Evolutionary conservation across 2,797 vertebrate genomes (phyloP).

Genomic region (Cephalopachus bancanus): DNA sequence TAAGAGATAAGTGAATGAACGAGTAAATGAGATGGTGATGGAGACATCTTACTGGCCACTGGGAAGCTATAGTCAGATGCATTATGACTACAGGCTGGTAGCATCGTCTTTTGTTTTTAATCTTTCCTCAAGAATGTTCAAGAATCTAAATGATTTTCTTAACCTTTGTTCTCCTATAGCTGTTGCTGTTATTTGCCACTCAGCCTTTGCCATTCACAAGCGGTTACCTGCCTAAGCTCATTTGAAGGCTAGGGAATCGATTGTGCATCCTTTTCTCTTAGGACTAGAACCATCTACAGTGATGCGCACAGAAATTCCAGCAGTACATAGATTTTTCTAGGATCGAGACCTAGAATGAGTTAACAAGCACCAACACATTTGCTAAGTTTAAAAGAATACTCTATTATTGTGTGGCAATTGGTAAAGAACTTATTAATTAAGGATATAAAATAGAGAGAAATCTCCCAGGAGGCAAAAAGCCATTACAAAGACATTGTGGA

Average conservation of each 20-base stretch:
- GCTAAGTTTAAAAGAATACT: conserved; percentile 77
- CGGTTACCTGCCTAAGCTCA: neutral
- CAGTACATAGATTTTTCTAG: neutral
- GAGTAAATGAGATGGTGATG: neutral
- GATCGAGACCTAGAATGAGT: conserved; percentile 59
- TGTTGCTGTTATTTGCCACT: neutral
- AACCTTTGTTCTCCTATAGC: neutral
- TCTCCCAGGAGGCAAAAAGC: conserved; percentile 82
- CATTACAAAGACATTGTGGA: conserved; percentile 82
- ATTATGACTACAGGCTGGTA: neutral
- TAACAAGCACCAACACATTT: conserved; percentile 71
- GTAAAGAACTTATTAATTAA: conserved; percentile 86
- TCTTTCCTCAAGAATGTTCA: neutral
- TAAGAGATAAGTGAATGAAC: neutral
- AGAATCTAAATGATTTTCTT: conserved; percentile 35
- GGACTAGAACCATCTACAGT: neutral
- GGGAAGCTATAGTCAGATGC: neutral
- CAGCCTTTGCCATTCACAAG: neutral
- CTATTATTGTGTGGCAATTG: conserved; percentile 80
- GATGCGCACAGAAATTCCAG: neutral
- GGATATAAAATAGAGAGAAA: conserved; percentile 82
- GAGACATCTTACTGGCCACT: neutral
- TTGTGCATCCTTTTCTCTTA: neutral
- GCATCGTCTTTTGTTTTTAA: neutral
- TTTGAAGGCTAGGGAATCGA: neutral